Percentiles rank a stretch among this genome's conserved stretches.
phyloP scores from a whole-genome alignment of 2,113 vertebrate species.

The Dendropsophus ebraccatus region DNA sequence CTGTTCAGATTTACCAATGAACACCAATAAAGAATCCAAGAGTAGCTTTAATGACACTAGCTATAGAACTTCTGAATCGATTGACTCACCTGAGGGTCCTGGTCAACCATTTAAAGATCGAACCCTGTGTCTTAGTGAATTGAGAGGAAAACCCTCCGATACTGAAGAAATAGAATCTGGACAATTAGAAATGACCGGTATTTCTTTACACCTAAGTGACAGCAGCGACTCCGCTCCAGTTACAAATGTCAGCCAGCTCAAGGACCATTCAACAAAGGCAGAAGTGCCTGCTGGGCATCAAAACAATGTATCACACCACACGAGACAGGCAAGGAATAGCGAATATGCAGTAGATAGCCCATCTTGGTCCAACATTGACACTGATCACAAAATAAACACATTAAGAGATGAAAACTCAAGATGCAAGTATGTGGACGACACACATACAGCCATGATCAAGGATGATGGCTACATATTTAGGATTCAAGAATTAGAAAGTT shows the following conservation, averaged over 20 bases:
- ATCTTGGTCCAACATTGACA: not conserved
- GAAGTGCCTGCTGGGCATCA: not conserved
- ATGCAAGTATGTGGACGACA: not conserved
- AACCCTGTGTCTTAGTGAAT: constrained; percentile 62
- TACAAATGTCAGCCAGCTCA: not conserved
- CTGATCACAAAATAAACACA: constrained; percentile 58
- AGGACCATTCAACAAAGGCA: not conserved
- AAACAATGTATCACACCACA: not conserved
- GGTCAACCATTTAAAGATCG: constrained; percentile 62
- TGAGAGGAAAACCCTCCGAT: constrained; percentile 65
- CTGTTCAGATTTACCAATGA: no score
- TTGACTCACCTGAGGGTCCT: constrained; percentile 53
- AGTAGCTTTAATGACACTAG: no score
- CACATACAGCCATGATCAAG: not conserved
- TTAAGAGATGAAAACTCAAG: not conserved
- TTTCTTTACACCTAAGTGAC: not conserved
- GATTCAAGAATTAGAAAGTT: constrained; percentile 64
- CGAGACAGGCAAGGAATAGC: not conserved
- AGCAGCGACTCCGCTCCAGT: not conserved
- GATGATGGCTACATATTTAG: not conserved
- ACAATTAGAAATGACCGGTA: not conserved
- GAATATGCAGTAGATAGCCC: not conserved
- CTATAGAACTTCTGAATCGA: constrained; percentile 33
- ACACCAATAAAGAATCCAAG: not conserved
- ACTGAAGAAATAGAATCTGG: constrained; percentile 60